Conservation (phyloP, 2,888 invertebrate genomes). For the Papilio elwesi region DNA sequence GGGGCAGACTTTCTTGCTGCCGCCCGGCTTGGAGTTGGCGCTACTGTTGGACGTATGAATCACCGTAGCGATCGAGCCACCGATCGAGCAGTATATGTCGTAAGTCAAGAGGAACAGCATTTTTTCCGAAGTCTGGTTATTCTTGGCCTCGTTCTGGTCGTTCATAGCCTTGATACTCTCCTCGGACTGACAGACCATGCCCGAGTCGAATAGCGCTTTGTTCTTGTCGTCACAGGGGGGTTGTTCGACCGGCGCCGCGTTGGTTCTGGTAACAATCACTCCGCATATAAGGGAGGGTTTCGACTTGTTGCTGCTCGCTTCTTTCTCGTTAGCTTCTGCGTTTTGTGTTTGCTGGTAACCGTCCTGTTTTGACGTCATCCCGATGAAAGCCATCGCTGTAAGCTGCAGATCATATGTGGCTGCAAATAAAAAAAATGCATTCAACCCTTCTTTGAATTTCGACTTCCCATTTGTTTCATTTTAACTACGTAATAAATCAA, state of each 20-base stretch:
- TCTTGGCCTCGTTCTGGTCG: slow-evolving; percentile 89
- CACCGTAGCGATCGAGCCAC: slow-evolving; percentile 76
- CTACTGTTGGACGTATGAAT: slow-evolving; percentile 76
- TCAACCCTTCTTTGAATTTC: slow-evolving; percentile 4
- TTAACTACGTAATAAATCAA: too few relatives aligned
- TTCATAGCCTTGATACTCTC: slow-evolving; percentile 89
- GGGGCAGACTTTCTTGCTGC: slow-evolving; percentile 79
- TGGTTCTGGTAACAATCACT: slow-evolving; percentile 69
- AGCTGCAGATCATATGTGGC: slow-evolving; percentile 75
- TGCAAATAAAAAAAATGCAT: slow-evolving; percentile 49
- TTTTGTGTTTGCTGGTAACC: slow-evolving; percentile 66
- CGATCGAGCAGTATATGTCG: slow-evolving; percentile 86
- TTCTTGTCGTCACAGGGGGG: slow-evolving; percentile 73
- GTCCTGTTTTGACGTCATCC: slow-evolving; percentile 71
- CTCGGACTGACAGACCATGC: slow-evolving; percentile 62
- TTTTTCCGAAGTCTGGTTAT: slow-evolving; percentile 69
- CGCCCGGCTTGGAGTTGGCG: slow-evolving; percentile 78
- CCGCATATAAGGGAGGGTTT: slow-evolving; percentile 76
- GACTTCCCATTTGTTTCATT: too few relatives aligned
- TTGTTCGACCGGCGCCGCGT: slow-evolving; percentile 55
- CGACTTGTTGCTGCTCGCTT: slow-evolving; percentile 61
- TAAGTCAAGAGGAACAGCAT: slow-evolving; percentile 87
- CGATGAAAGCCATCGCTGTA: slow-evolving; percentile 77
- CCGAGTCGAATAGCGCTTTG: slow-evolving; percentile 74
- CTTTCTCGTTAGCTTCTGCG: slow-evolving; percentile 67